Conservation (phyloP, 2,888 invertebrate genomes). For the Eristalis tenax region DNA sequence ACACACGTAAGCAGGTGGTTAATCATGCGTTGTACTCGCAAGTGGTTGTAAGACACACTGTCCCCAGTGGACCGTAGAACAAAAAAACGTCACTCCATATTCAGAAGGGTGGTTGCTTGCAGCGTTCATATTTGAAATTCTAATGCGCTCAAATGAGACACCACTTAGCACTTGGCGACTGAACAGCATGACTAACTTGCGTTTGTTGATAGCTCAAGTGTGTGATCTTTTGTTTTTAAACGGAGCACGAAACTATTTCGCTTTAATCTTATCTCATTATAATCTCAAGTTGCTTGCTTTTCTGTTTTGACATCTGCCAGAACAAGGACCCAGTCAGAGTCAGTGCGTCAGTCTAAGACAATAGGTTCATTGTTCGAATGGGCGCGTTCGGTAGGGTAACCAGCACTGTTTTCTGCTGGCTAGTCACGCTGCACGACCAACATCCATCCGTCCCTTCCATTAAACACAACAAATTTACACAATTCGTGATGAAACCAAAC, state of each 20-base stretch:
- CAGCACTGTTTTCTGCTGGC: background rate
- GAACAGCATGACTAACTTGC: background rate
- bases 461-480: constrained; percentile 35
- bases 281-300: background rate
- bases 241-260: background rate
- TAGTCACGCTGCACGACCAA: constrained; percentile 2
- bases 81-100: background rate
- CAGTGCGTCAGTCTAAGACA: background rate
- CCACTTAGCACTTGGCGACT: background rate
- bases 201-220: too few species aligned
- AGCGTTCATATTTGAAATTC: background rate
- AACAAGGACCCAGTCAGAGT: background rate
- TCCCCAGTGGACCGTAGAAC: background rate
- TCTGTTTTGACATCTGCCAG: background rate
- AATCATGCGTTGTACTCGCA: background rate
- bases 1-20: background rate
- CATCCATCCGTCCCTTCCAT: background rate
- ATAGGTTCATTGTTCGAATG: background rate
- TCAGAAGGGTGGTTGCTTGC: background rate
- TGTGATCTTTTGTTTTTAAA: background rate
- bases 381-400: background rate
- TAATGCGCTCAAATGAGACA: background rate
- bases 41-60: background rate
- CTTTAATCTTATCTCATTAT: background rate
- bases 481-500: constrained; percentile 52